These are phyloP conservation scores for Bufo bufo DNA, from an alignment of 2,113 vertebrate species.

Conservation along the genomic window DNA sequence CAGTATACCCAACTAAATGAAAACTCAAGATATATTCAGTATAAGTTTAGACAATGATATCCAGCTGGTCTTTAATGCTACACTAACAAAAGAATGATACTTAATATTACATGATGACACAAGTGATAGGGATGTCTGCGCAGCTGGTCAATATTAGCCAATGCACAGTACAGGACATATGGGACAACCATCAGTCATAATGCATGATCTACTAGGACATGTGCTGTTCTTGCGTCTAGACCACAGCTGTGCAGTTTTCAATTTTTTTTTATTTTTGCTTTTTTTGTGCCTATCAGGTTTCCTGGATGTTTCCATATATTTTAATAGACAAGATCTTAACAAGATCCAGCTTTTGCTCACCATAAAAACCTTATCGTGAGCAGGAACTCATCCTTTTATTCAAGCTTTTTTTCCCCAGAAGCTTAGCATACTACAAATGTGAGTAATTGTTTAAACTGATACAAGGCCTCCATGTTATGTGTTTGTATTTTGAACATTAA, in stretches of 20 bases:
- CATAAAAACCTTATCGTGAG: not conserved
- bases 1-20: not conserved
- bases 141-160: constrained; percentile 10
- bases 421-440: not conserved
- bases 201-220: not conserved
- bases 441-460: not conserved
- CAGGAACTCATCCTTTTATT: not conserved
- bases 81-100: not conserved
- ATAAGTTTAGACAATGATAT: not conserved
- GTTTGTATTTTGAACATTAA: not conserved
- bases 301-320: not conserved
- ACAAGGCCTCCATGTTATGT: not conserved
- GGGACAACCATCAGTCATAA: constrained; percentile 10
- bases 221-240: not conserved
- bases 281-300: constrained; percentile 1
- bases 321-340: not conserved
- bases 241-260: constrained; percentile 5
- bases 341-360: not conserved
- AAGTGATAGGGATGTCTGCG: not conserved
- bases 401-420: not conserved
- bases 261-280: not conserved
- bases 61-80: not conserved
- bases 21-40: not conserved
- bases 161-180: not conserved
- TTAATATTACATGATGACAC: not conserved